A percentile compares a stretch with the other conserved stretches of the same genome.
These are phyloP conservation scores for Aleiodes sp. DNA, from an alignment of 1,140 invertebrate species.

Conservation along the genomic window DNA sequence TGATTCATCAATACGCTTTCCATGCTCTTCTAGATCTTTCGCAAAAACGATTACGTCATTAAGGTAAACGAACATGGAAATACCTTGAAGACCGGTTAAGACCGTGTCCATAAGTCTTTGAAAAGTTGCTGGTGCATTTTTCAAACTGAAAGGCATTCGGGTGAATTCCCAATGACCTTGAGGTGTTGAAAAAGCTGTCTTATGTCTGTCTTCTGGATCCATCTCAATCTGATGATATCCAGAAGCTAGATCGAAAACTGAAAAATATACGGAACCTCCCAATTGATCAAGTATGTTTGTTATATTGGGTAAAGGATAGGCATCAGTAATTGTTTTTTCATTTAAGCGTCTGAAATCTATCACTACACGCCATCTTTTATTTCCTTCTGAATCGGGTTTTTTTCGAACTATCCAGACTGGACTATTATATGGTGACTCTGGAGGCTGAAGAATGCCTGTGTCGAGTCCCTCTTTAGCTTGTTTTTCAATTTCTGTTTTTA, in stretches of 20 bases:
- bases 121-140: slow-evolving; percentile 43
- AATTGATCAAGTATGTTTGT: slow-evolving; percentile 60
- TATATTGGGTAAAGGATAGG: slow-evolving; percentile 67
- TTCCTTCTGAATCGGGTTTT: slow-evolving; percentile 51
- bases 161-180: slow-evolving; percentile 53
- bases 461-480: slow-evolving; percentile 44
- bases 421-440: slow-evolving; percentile 45
- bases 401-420: slow-evolving; percentile 52
- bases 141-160: slow-evolving; percentile 50
- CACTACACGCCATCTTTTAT: slow-evolving; percentile 54
- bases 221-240: slow-evolving; percentile 64
- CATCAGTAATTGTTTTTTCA: slow-evolving; percentile 59
- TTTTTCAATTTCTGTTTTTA: slow-evolving; percentile 40
- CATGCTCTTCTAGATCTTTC: background rate
- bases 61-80: slow-evolving; percentile 44
- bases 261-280: slow-evolving; percentile 51
- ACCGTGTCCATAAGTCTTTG: slow-evolving; percentile 51
- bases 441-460: slow-evolving; percentile 31
- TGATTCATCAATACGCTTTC: background rate
- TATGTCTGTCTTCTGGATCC: slow-evolving; percentile 45
- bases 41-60: slow-evolving; percentile 48
- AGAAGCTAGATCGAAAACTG: slow-evolving; percentile 54
- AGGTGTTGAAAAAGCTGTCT: slow-evolving; percentile 59
- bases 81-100: slow-evolving; percentile 36
- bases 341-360: slow-evolving; percentile 60